phyloP scores from a whole-genome alignment of 2,797 vertebrate species.

The Orestias chungarensis region DNA sequence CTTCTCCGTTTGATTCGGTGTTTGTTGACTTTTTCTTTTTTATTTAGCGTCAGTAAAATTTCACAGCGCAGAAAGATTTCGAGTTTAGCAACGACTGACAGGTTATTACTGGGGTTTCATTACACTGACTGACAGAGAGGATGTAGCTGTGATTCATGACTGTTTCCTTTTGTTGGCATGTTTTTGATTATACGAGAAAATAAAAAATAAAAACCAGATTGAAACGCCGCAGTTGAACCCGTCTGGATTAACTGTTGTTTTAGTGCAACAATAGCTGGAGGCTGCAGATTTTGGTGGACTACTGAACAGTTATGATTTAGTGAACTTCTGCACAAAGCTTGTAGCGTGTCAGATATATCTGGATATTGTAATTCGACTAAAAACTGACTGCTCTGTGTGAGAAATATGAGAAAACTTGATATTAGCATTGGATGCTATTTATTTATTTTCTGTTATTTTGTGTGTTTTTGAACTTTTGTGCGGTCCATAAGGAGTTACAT shows the following conservation, averaged over 20 bases:
- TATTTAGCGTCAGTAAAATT: not conserved
- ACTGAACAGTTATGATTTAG: constrained; percentile 7
- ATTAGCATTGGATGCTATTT: not conserved
- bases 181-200: not conserved
- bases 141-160: not conserved
- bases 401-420: not conserved
- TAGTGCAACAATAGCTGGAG: not conserved
- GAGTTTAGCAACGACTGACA: not conserved
- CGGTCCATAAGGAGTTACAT: not conserved
- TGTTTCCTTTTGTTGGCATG: not conserved
- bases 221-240: too few relatives aligned
- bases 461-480: not conserved
- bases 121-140: not conserved
- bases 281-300: not conserved
- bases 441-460: not conserved
- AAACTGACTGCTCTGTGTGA: not conserved
- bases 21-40: too few relatives aligned
- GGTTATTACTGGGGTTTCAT: not conserved
- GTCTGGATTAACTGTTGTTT: not conserved
- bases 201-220: too few relatives aligned
- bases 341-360: not conserved
- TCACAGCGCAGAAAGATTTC: not conserved
- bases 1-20: too few relatives aligned
- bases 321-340: constrained; percentile 14
- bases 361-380: constrained; percentile 10